These are phyloP conservation scores for Drosophila mayaguana DNA, from an alignment of 2,888 invertebrate species.

Conservation along the genomic window DNA sequence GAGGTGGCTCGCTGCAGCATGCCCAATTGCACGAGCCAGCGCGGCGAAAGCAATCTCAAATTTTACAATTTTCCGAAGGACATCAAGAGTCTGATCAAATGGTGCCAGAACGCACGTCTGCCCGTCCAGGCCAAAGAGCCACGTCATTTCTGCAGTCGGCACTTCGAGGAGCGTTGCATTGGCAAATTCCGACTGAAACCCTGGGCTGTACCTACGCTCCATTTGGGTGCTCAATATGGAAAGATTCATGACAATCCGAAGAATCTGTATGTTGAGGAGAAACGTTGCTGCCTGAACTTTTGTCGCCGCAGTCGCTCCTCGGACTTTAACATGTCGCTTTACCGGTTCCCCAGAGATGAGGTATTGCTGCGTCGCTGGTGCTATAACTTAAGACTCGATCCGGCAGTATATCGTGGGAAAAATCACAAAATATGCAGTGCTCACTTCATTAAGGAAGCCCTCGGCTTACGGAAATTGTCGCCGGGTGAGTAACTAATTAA, in stretches of 20 bases:
- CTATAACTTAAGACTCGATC: conserved; percentile 81
- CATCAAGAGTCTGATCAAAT: conserved; percentile 80
- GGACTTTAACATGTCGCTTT: conserved; percentile 81
- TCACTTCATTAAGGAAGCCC: conserved; percentile 82
- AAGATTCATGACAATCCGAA: conserved; percentile 82
- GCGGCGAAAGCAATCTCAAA: conserved; percentile 82
- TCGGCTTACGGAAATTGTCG: conserved; percentile 79
- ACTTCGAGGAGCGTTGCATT: conserved; percentile 82
- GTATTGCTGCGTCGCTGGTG: conserved; percentile 79
- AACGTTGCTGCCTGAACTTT: conserved; percentile 80
- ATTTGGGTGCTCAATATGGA: conserved; percentile 81
- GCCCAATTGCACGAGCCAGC: conserved; percentile 80
- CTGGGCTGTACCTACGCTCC: conserved; percentile 82
- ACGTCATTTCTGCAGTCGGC: conserved; percentile 81
- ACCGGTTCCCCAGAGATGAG: conserved; percentile 82
- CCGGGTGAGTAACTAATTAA: conserved; percentile 58
- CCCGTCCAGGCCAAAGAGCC: conserved; percentile 82
- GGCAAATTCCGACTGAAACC: conserved; percentile 82
- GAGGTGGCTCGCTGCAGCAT: conserved; percentile 83
- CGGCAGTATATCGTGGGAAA: conserved; percentile 79
- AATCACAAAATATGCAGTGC: conserved; percentile 83
- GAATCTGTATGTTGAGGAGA: conserved; percentile 80
- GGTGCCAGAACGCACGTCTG: conserved; percentile 82
- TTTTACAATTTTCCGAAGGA: conserved; percentile 82
- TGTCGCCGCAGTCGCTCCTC: conserved; percentile 82